Conservation (phyloP, 2,113 vertebrate species). For the Sturnira hondurensis region DNA sequence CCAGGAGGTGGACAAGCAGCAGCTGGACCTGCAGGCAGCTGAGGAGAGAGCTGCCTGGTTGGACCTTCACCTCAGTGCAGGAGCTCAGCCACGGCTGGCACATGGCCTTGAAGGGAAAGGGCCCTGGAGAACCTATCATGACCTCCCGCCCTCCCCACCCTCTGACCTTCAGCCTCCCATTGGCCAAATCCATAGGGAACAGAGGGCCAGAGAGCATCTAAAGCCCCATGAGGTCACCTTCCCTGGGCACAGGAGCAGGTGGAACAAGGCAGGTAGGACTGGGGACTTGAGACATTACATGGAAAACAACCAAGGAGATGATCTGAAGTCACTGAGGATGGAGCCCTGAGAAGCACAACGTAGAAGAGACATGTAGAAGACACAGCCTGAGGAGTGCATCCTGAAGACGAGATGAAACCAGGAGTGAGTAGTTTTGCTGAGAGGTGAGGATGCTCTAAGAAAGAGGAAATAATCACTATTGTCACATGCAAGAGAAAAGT, state of each 20-base stretch:
- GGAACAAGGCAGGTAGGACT: background rate
- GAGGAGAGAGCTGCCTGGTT: accelerated
- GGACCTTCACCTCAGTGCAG: background rate
- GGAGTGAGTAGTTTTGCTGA: background rate
- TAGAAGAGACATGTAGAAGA: background rate
- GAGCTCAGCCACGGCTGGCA: too few species aligned
- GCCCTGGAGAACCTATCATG: accelerated
- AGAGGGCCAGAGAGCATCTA: background rate
- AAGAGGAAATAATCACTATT: background rate
- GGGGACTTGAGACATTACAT: background rate
- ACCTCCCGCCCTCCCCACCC: too few species aligned
- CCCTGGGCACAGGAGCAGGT: background rate
- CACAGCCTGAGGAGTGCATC: background rate
- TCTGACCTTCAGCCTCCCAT: background rate
- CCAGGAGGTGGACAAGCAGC: background rate
- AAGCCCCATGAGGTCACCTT: background rate
- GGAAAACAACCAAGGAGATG: background rate
- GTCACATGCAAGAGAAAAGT: background rate
- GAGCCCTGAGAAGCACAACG: background rate
- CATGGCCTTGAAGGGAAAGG: background rate
- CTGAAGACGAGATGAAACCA: background rate
- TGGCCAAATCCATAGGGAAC: background rate
- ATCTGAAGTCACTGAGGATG: background rate
- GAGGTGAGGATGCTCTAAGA: background rate
- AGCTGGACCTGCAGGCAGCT: background rate